These are phyloP conservation scores for Pollachius pollachius DNA, from an alignment of 2,113 vertebrate species.

Conservation along the genomic window DNA sequence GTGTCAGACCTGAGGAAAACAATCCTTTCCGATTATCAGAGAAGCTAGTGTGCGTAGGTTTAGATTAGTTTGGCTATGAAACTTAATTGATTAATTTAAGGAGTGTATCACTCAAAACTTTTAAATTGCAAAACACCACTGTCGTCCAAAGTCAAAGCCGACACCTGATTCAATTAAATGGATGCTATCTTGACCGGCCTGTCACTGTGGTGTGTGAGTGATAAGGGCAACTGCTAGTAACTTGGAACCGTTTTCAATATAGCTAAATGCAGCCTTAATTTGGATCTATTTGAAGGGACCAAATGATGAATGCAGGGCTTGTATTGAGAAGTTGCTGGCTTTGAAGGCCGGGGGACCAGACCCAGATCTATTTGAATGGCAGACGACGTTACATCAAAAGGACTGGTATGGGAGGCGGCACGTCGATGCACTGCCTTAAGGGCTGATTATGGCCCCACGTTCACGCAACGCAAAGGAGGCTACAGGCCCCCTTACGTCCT, in stretches of 20 bases:
- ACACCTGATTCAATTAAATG: not conserved
- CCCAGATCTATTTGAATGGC: not conserved
- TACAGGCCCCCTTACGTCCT: too few relatives aligned
- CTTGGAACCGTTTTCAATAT: too few relatives aligned
- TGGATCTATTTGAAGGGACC: slow-evolving; percentile 4
- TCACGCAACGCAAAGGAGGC: too few relatives aligned
- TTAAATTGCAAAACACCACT: too few relatives aligned
- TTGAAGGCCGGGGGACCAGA: not conserved
- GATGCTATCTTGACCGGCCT: not conserved
- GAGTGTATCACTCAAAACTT: too few relatives aligned
- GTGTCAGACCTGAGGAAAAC: too few relatives aligned
- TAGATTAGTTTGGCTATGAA: too few relatives aligned
- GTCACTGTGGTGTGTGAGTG: not conserved
- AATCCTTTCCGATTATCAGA: too few relatives aligned
- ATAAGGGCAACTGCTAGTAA: not conserved
- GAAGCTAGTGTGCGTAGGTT: too few relatives aligned
- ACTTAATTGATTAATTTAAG: too few relatives aligned
- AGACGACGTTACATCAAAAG: slow-evolving; percentile 10
- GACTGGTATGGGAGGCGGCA: not conserved
- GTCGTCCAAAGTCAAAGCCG: too few relatives aligned
- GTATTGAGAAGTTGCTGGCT: not conserved
- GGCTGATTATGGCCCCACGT: too few relatives aligned
- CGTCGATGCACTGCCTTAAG: not conserved
- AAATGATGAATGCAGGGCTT: not conserved
- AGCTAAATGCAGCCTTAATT: not conserved